Evolutionary conservation across 2,797 vertebrate species (phyloP).

Genomic region (Mormyrus hasselquistii): DNA sequence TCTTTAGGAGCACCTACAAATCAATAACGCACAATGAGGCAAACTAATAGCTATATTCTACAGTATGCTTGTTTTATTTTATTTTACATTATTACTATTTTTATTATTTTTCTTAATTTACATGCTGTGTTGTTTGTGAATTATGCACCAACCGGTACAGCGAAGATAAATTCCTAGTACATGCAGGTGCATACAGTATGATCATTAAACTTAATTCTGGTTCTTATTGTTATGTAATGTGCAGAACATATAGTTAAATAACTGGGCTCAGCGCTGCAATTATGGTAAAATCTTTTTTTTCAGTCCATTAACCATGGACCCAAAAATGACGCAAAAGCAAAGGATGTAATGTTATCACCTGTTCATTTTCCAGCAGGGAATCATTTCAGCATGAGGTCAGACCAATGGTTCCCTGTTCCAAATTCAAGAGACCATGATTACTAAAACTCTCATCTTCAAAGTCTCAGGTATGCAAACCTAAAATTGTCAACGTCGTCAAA

Average conservation of each 20-base stretch:
- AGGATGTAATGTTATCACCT: neutral
- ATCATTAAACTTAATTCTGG: neutral
- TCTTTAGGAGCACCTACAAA: neutral
- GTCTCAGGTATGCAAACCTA: neutral
- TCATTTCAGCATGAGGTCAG: neutral
- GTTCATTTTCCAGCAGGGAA: neutral
- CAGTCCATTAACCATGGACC: neutral
- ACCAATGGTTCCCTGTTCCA: neutral
- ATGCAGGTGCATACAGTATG: neutral
- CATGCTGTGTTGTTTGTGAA: neutral
- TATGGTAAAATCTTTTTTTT: neutral
- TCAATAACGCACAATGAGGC: neutral
- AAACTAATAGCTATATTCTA: neutral
- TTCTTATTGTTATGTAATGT: neutral
- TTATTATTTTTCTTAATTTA: neutral
- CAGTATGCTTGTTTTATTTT: neutral
- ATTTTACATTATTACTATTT: neutral
- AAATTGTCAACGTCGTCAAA: neutral
- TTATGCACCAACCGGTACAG: neutral
- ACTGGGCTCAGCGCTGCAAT: neutral
- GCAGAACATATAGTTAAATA: neutral
- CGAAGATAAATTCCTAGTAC: neutral
- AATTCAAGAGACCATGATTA: neutral
- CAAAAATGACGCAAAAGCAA: neutral
- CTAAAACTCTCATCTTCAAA: neutral